Base-by-base conservation (phyloP, 2,888 invertebrate species). In the Zaprionus bogoriensis region DNA sequence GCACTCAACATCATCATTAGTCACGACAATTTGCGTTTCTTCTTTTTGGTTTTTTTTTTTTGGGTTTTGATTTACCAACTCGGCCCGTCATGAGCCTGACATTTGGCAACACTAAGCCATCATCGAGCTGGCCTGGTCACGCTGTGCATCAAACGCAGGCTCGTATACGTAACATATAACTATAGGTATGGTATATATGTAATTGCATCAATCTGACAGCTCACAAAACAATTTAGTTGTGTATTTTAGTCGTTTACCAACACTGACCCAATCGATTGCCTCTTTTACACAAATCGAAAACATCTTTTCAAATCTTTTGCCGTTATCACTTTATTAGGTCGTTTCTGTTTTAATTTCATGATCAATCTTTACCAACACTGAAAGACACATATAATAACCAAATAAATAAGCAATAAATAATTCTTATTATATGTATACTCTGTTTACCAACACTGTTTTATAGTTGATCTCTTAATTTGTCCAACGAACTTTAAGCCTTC, bases 1-100 rank as follows among this genome's bases (percentile, higher is more conserved):
- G 62, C 51, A 36, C 54, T 55, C 58, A 63, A 74, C 69, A 68
- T 67, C 68, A 63, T 73, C 74, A 71, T 71, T 73, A 71, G 74
- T 62, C 68, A 47, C 42, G 51, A 54, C 30, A 20, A 50, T 59
- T 38, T 45, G 17, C n/a, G 47, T 44, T 20, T 7, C 28, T 30
- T 22, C 12, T 42, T 36, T 41, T 10, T 20, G 20, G 39, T 27
- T 61, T 47, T 27, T n/a, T 36, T 36, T 4, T 14, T 2, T n/a
- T 20, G 10, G 20, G 41, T 14, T 12, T 39, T 20, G 14, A n/a
- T 20, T 7, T 4, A 6, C 22, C 38, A 30, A 27, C 28, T 3
- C 5, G 20, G 6, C 20, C 4, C n/a, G 17, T 44, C 20, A 27
- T 32, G 30, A 20, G 20, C n/a, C 22, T 42, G 17, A 62, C 63